Base-by-base conservation (phyloP, 1,140 invertebrate genomes). In the Bombyx mori region DNA sequence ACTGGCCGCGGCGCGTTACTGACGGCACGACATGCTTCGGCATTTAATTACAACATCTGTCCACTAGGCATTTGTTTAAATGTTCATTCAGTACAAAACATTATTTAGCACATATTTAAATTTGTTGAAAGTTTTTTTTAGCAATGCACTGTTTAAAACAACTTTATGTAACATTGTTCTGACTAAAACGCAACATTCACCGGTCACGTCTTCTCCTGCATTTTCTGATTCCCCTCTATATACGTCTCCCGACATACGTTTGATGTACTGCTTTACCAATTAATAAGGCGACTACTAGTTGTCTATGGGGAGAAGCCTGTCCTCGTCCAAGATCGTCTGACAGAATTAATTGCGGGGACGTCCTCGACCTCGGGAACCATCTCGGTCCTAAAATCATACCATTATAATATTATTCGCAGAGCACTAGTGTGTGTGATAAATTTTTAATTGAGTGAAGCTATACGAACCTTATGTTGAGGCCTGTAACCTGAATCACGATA, bases 301-400 rank as follows among this genome's bases (percentile, higher is more conserved):
- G 79, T 86, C 83, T 83, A 86, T 86, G 83, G 83, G 72, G 83
- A 86, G 83, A 86, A 86, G 83, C 79, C 75, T 82, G 80, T 82
- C 82, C 83, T 82, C 73, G 64, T 69, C 60, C 67, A 75, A 65
- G 65, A 69, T 66, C 65, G 73, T 57, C 63, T 62, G 56, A 61
- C 56, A 68, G 65, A 60, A 77, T 82, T 69, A 86, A 65, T 85
- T 85, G 52, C 83, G 82, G 63, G 69, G 69, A 58, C 83, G 79
- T 44, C 83, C 82, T 52, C 82, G 82, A n/a, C 83, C 82, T 54
- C 83, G 83, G 7, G 83, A 85, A 10, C 86, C 87, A 47, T 86
- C 86, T 12, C 86, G 77, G 54, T 89, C 88, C 88, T 89, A 78
- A 56, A 88, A 77, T 35, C 52, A 72, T 60, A 66, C 12, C 18